phyloP scores from a whole-genome alignment of 1,140 invertebrate species.

The Helicoverpa zea region DNA sequence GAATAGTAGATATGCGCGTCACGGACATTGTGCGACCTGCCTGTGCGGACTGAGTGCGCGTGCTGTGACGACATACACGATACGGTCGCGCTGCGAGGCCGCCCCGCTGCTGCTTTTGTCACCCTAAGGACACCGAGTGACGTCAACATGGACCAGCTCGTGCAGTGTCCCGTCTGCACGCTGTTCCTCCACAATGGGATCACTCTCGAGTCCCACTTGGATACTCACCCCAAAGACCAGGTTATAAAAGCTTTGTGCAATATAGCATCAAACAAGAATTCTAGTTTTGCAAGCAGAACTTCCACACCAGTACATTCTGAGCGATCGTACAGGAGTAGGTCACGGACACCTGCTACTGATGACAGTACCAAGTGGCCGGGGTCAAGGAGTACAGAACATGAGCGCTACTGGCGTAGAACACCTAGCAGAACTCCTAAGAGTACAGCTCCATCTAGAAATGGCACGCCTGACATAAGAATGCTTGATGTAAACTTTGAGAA shows the following conservation, averaged over 20 bases:
- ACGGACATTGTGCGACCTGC: conserved; percentile 68
- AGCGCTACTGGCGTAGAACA: conserved; percentile 73
- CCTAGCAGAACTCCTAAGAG: conserved; percentile 66
- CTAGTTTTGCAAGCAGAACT: conserved; percentile 74
- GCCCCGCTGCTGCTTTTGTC: conserved; percentile 27
- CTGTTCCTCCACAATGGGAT: conserved; percentile 93
- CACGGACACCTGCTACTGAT: conserved; percentile 78
- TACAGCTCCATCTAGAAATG: conserved; percentile 69
- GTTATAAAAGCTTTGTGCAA: conserved; percentile 92
- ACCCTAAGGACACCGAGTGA: conserved; percentile 7
- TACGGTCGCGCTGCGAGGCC: conserved; percentile 13
- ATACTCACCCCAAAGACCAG: conserved; percentile 95
- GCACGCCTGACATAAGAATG: conserved; percentile 75
- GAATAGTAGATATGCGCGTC: conserved; percentile 78
- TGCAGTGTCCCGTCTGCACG: conserved; percentile 93
- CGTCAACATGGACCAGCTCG: conserved; percentile 85
- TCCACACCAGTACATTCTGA: conserved; percentile 78
- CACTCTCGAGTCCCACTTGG: conserved; percentile 92
- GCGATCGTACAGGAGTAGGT: conserved; percentile 81
- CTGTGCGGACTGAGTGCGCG: conserved; percentile 69
- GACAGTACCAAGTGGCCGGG: conserved; percentile 69
- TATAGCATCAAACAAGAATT: conserved; percentile 70
- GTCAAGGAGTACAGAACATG: conserved; percentile 71
- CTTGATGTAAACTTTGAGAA: conserved; percentile 73
- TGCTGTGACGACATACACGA: conserved; percentile 51